These are phyloP conservation scores for Nipponia nippon DNA, from an alignment of 2,113 vertebrate species.

Conservation along the genomic window DNA sequence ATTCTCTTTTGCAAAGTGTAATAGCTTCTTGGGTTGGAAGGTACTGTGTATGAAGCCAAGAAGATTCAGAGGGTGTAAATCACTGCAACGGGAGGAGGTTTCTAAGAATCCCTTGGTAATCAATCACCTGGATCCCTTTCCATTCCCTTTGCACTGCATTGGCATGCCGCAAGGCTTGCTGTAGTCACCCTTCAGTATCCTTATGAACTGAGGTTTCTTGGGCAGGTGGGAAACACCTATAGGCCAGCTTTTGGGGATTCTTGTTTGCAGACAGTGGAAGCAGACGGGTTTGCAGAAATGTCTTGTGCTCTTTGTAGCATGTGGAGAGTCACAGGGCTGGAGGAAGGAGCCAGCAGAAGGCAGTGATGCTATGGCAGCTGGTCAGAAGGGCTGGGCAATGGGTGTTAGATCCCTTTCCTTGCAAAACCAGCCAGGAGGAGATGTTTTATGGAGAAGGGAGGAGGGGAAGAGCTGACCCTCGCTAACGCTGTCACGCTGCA, in stretches of 20 bases:
- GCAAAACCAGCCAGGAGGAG: neutral
- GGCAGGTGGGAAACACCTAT: neutral
- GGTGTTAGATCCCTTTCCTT: neutral
- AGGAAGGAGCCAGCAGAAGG: neutral
- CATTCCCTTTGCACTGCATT: fast-evolving
- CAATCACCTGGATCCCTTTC: neutral
- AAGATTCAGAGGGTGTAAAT: neutral
- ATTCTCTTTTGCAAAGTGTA: neutral
- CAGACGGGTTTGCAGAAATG: neutral
- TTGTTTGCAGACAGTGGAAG: neutral
- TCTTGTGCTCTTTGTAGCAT: fast-evolving
- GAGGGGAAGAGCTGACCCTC: neutral
- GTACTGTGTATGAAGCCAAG: neutral
- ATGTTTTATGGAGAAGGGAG: neutral
- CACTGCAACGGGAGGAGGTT: fast-evolving
- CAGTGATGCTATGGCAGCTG: neutral
- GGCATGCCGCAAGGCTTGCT: fast-evolving
- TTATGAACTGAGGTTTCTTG: neutral
- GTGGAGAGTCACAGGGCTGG: neutral
- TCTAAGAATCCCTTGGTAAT: neutral
- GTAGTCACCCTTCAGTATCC: neutral
- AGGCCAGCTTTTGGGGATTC: neutral
- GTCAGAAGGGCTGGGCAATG: neutral
- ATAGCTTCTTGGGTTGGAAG: neutral
- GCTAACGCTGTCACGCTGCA: neutral